Base-by-base conservation (phyloP, 2,113 vertebrate species). In the Alethe diademata region DNA sequence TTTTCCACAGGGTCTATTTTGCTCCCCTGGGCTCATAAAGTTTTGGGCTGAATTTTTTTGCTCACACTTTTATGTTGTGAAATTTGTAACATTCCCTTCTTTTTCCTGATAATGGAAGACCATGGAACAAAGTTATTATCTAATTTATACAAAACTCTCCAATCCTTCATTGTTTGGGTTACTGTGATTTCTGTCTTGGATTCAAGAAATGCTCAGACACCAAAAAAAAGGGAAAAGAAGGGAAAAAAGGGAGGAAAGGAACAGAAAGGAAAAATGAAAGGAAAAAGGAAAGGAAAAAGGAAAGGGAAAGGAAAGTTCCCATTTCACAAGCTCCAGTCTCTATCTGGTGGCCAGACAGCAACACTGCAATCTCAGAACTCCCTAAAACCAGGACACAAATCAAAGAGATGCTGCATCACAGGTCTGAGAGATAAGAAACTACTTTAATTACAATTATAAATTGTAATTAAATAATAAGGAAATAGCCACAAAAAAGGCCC, bases 291-390 rank as follows among this genome's bases (percentile, higher is more conserved):
- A 13, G 18, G 28, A 10, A 42, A 45, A 6, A 6, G 22, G 22
- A 48, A 8, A 47, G 36, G 17, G 11, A 53, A 18, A 18, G 19
- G 61, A 43, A 33, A 42, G 16, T 8, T 64, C 17, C 18, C n/a
- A 14, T 53, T 89, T 29, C 86, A 60, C 47, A 85, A 85, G 81
- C 87, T 70, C 60, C 70, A 94, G 96, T 97, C 96, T 95, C 96
- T 97, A 96, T 96, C 96, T 95, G 87, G 84, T 97, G 96, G 96
- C 58, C 94, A 96, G 70, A 90, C 2, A 48, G 85, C 38, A 82
- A 93, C 56, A 97, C 35, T 97, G 92, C 94, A 96, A 83, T 35
- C 54, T 62, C 66, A 62, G 50, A 57, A 54, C 36, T 61, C 60
- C 57, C 70, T 14, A 33, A 91, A 91, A 65, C 42, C 8, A 20